Base-by-base conservation (phyloP, 2,797 vertebrate genomes). In the Gambelia wislizenii region DNA sequence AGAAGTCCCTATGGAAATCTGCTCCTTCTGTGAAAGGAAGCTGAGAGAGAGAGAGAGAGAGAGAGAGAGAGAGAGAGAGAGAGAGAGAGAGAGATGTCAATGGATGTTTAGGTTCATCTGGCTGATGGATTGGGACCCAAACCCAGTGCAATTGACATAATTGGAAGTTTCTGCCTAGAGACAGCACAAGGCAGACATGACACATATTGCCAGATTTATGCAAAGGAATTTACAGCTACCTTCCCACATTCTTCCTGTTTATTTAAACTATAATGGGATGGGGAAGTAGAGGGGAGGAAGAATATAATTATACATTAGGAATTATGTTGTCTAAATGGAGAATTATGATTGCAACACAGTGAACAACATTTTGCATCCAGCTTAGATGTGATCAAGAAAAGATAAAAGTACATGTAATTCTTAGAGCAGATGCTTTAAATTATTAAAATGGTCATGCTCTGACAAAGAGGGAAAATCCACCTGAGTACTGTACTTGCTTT, bases 181-280 rank as follows among this genome's bases (percentile, higher is more conserved):
- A 83, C 0, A 1, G 72, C 67, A 49, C 30, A 78, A 84, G 72
- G 27, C 22, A 74, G 56, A 85, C 33, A 54, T 61, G 69, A 83
- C 36, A 0, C 18, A 85, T 86, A 33, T 52, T 44, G 81, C 49
- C 64, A 76, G 85, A 52, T 10, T 88, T 3, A 22, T 77, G 22
- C 54, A 10, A 87, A 91, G 84, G 81, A 61, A 54, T 83, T 84
- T 56, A 0, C 2, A 67, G 69, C 70, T 33, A 67, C 86, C 91
- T 95, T 91, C 95, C 95, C 90, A 91, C 90, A 0, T 72, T 49
- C 1, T 86, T 85, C 47, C 92, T 85, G 47, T 16, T 18, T 72
- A 27, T 4, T 1, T 75, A 82, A 93, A 4, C 49, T 85, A 84
- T 22, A 77, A 33, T 54, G 80, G 54, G 77, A 42, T 49, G 42